Percentiles rank a stretch among this genome's conserved stretches.
Evolutionary conservation across 2,888 invertebrate genomes (phyloP).

Genomic region (Xylophagus ater): DNA sequence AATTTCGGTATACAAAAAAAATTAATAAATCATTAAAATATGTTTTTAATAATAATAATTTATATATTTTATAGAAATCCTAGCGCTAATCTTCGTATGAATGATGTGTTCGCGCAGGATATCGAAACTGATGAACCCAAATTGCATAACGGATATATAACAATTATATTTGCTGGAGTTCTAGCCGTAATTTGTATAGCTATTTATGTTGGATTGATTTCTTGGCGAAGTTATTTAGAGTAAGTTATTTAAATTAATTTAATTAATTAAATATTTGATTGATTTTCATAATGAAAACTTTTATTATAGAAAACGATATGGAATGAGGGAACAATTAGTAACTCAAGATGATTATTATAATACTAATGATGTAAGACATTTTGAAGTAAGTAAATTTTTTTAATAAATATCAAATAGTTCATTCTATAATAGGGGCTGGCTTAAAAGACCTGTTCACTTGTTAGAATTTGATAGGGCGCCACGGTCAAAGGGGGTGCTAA

Average conservation of each 20-base stretch:
- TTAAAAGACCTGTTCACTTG: too few species aligned
- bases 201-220: constrained; percentile 14
- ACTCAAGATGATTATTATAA: constrained; percentile 18
- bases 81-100: constrained; percentile 7
- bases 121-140: constrained; percentile 12
- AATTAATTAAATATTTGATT: background rate
- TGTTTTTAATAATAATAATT: background rate
- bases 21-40: background rate
- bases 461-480: too few species aligned
- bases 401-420: constrained; percentile 7
- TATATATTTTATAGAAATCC: constrained; percentile 7
- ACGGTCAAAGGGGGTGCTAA: too few species aligned
- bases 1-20: constrained; percentile 12
- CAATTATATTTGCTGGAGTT: constrained; percentile 14
- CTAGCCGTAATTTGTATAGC: constrained; percentile 11
- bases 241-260: constrained; percentile 6
- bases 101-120: constrained; percentile 15
- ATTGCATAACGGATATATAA: constrained; percentile 15
- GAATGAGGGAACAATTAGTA: constrained; percentile 18
- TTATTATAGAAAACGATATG: constrained; percentile 15
- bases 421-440: too few species aligned
- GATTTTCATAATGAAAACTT: background rate
- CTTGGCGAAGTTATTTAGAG: constrained; percentile 16
- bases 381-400: constrained; percentile 11
- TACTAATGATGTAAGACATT: constrained; percentile 17